A percentile compares a stretch with the other conserved stretches of the same genome.
Evolutionary conservation across 2,888 invertebrate genomes (phyloP).

Genomic region (Patella caerulea): DNA sequence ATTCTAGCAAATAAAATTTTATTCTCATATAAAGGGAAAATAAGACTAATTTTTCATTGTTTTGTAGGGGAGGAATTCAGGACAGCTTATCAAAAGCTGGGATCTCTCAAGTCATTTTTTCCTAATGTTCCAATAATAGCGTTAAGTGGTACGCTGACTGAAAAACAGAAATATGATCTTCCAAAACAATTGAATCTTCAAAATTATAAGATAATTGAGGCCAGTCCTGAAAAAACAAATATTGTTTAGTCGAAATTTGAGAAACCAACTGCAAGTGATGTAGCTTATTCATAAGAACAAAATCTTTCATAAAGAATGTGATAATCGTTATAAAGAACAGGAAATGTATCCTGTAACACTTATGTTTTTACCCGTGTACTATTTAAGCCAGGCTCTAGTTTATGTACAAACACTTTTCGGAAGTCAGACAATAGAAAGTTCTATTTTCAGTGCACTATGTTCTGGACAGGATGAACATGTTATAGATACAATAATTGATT

Average conservation of each 20-base stretch:
- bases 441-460: too few species aligned
- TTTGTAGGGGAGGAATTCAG: slow-evolving; percentile 30
- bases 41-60: not conserved
- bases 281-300: slow-evolving; percentile 26
- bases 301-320: slow-evolving; percentile 26
- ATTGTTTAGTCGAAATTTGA: too few species aligned
- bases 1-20: too few species aligned
- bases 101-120: slow-evolving; percentile 24
- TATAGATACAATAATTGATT: slow-evolving; percentile 21
- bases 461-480: slow-evolving; percentile 29
- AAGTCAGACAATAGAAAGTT: slow-evolving; percentile 5
- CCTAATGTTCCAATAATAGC: slow-evolving; percentile 23
- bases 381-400: slow-evolving; percentile 27
- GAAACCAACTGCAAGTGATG: slow-evolving; percentile 12
- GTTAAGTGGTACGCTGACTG: slow-evolving; percentile 27
- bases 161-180: slow-evolving; percentile 18
- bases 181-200: not conserved
- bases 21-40: too few species aligned
- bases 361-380: slow-evolving; percentile 27
- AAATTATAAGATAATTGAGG: too few species aligned
- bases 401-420: slow-evolving; percentile 21
- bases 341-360: slow-evolving; percentile 27
- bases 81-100: slow-evolving; percentile 25
- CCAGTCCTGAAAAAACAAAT: too few species aligned
- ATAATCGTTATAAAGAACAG: slow-evolving; percentile 23